A percentile compares a stretch with the other conserved stretches of the same genome.
These are phyloP conservation scores for Ailuropoda melanoleuca DNA, from an alignment of 2,113 vertebrate species.

Conservation along the genomic window DNA sequence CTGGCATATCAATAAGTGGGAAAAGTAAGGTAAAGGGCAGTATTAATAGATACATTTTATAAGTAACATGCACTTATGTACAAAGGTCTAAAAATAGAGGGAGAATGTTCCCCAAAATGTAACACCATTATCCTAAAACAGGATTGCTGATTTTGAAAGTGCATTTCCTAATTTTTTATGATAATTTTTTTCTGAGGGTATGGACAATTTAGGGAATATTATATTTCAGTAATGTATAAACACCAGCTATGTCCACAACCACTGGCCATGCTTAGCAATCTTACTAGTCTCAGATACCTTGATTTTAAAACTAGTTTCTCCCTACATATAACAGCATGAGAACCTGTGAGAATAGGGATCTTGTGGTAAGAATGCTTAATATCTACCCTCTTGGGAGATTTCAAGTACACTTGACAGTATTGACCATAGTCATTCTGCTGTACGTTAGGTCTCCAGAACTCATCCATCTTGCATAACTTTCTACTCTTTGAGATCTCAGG, in stretches of 20 bases:
- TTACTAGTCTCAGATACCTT: neutral
- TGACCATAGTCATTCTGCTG: neutral
- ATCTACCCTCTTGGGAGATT: neutral
- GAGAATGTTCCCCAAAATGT: neutral
- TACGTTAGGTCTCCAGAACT: neutral
- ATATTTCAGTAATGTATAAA: neutral
- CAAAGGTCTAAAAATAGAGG: neutral
- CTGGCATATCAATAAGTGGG: neutral
- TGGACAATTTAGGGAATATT: neutral
- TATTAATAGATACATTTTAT: neutral
- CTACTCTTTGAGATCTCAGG: neutral
- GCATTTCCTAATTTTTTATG: neutral
- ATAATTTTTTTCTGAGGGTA: neutral
- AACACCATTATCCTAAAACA: neutral
- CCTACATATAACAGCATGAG: neutral
- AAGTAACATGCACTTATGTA: neutral
- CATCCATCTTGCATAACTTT: neutral
- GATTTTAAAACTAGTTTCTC: slow-evolving; percentile 4
- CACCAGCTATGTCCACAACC: neutral
- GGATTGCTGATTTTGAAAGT: neutral
- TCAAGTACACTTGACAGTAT: neutral
- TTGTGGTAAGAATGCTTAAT: neutral
- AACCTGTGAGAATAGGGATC: neutral
- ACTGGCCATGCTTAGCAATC: neutral
- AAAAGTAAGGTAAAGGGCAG: neutral